phyloP scores from a whole-genome alignment of 92 coral and sea anemone genomes.

The Porites evermanni region DNA sequence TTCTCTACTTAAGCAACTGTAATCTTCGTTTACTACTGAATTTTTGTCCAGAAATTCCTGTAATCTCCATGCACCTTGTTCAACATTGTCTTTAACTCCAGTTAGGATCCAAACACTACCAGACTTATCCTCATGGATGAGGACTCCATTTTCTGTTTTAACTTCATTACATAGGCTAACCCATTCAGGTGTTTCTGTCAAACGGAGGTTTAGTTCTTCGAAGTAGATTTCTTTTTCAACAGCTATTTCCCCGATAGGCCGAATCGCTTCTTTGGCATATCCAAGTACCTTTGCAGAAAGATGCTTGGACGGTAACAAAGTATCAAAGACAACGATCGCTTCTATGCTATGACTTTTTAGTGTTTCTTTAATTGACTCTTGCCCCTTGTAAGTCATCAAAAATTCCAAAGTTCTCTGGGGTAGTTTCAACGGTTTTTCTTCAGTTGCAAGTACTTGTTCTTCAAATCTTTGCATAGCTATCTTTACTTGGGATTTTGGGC shows the following conservation, averaged over 20 bases:
- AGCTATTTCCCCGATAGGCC: conserved; percentile 25
- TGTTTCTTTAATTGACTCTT: conserved; percentile 34
- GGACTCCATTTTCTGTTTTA: conserved; percentile 14
- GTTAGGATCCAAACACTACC: conserved; percentile 54
- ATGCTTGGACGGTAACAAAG: conserved; percentile 25
- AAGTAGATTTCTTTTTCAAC: conserved; percentile 51
- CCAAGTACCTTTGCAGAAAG: conserved; percentile 39
- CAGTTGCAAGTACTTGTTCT: conserved; percentile 42
- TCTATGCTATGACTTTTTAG: conserved; percentile 30
- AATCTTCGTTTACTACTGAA: conserved; percentile 35
- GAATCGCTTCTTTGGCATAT: conserved; percentile 56
- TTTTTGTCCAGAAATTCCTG: conserved; percentile 63
- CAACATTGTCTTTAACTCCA: conserved; percentile 54
- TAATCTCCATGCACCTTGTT: conserved; percentile 37
- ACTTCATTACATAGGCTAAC: conserved; percentile 29
- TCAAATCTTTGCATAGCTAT: conserved; percentile 51
- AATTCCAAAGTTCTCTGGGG: conserved; percentile 48
- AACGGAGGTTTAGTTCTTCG: conserved; percentile 26
- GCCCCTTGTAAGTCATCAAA: conserved; percentile 35
- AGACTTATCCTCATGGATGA: conserved; percentile 35
- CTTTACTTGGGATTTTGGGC: conserved; percentile 70
- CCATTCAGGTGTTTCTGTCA: conserved; percentile 44
- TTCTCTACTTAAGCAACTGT: conserved; percentile 38
- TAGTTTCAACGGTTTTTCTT: conserved; percentile 35
- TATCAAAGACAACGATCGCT: conserved; percentile 49